Base-by-base conservation (phyloP, 2,113 vertebrate genomes). In the Charadrius vociferus region DNA sequence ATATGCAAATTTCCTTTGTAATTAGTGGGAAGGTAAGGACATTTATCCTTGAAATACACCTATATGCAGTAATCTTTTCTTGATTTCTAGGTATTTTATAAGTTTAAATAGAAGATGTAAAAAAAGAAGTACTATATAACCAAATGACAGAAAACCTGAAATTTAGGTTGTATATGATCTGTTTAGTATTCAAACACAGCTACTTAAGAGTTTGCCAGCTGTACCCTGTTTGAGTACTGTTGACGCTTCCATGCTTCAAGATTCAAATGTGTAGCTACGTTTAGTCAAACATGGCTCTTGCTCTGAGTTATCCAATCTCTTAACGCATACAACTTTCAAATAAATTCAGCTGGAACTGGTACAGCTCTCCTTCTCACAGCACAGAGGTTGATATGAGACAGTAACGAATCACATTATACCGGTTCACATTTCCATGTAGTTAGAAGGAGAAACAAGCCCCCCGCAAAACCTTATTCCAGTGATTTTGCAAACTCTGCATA, bases 401-500 rank as follows among this genome's bases (percentile, higher is more conserved):
- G 81, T 58, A 89, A 96, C 52, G n/a, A 62, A 95, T 98, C 98
- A 98, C 98, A 98, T 98, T 98, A 68, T 78, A 96, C 49, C 47
- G 59, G 96, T 96, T 98, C 98, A 98, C 93, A 97, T 95, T 95
- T 94, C 95, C 92, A 92, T 13, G 29, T 62, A 86, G 89, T 88
- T 32, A 90, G 74, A 66, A 87, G 88, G 73, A 81, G 50, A 85
- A 75, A 62, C 49, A 65, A 85, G 86, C 56, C 67, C 62, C 73
- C 37, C 50, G 39, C 45, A 58, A 65, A 73, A 61, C 12, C 67
- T 97, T 98, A 99, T 94, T 99, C 99, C 91, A 99, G 97, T 13
- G 99, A 99, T 94, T 98, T 99, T 84, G 99, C 99, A 74, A 99
- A 99, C 95, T 99, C 99, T 20, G 99, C 99, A 55, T 99, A 99